Evolutionary conservation across 2,888 invertebrate genomes (phyloP).

Genomic region (Synanthedon vespiformis): DNA sequence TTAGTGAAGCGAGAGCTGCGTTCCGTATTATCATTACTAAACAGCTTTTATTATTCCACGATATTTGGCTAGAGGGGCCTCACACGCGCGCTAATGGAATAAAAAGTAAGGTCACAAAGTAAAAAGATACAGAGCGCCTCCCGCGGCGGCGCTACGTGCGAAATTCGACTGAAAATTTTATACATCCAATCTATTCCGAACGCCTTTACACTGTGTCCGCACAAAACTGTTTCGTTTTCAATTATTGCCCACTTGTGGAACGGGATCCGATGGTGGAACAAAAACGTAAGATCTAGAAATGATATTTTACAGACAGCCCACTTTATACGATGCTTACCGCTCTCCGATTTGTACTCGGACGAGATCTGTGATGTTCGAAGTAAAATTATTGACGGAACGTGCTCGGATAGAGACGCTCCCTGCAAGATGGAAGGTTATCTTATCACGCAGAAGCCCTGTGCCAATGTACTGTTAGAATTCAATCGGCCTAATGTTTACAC

Average conservation of each 20-base stretch:
- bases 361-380: constrained; percentile 62
- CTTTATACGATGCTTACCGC: constrained; percentile 66
- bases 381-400: constrained; percentile 67
- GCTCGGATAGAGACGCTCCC: constrained; percentile 43
- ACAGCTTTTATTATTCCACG: constrained; percentile 68
- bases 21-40: constrained; percentile 66
- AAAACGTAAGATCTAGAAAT: constrained; percentile 56
- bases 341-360: constrained; percentile 57
- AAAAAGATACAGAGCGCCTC: constrained; percentile 66
- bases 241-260: constrained; percentile 72
- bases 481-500: constrained; percentile 28
- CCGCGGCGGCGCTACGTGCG: constrained; percentile 63
- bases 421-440: constrained; percentile 24
- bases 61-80: constrained; percentile 66
- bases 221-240: constrained; percentile 68
- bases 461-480: constrained; percentile 26
- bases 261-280: constrained; percentile 61
- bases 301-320: constrained; percentile 66
- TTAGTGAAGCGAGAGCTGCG: constrained; percentile 44
- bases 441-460: constrained; percentile 26
- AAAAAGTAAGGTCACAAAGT: constrained; percentile 71
- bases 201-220: constrained; percentile 65
- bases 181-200: constrained; percentile 68
- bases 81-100: constrained; percentile 68
- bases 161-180: constrained; percentile 70